These are phyloP conservation scores for Serinus canaria DNA, from an alignment of 2,113 vertebrate genomes.

Conservation along the genomic window DNA sequence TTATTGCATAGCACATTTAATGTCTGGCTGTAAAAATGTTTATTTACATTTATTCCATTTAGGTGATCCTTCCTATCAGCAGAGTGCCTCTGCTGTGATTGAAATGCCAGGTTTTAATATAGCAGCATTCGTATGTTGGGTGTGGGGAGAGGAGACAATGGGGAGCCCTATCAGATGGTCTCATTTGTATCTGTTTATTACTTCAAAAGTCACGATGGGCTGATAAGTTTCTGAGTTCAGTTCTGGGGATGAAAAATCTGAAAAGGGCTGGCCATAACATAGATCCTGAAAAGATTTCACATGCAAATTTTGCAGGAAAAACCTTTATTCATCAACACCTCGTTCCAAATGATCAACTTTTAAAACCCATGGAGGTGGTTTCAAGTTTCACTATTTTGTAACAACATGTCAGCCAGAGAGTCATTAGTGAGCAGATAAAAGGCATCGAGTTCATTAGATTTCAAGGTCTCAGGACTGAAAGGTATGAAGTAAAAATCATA, in stretches of 20 bases:
- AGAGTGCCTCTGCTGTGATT: background rate
- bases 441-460: background rate
- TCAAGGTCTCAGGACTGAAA: constrained; percentile 1
- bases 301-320: constrained; percentile 4
- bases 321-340: background rate
- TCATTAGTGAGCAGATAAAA: constrained; percentile 5
- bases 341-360: background rate
- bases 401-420: background rate
- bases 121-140: background rate
- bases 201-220: background rate
- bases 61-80: background rate
- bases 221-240: background rate
- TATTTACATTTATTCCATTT: background rate
- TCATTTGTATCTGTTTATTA: background rate
- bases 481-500: background rate
- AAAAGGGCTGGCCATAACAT: background rate
- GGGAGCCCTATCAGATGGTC: background rate
- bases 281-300: background rate
- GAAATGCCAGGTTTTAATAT: background rate
- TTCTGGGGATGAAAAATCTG: background rate
- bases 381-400: background rate
- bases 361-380: background rate
- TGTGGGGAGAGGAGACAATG: background rate
- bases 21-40: background rate
- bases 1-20: background rate